Evolutionary conservation across 2,797 vertebrate genomes (phyloP).

Genomic region (Chaunax sp.): DNA sequence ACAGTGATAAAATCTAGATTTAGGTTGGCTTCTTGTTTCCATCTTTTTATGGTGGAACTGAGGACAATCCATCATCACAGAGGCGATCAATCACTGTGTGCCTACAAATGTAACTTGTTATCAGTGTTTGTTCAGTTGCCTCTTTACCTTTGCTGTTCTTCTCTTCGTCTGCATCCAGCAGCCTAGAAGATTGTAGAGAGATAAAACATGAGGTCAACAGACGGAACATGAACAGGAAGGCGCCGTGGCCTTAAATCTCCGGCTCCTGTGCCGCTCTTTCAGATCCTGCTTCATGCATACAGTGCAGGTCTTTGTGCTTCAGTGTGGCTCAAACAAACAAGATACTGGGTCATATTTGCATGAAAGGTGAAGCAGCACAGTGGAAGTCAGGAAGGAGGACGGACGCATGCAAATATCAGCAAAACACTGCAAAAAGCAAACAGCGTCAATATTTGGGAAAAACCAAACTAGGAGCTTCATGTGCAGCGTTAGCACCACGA

Average conservation of each 20-base stretch:
- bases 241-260: not conserved
- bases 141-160: constrained; percentile 73
- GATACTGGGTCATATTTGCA: constrained; percentile 56
- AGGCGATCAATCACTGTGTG: constrained; percentile 33
- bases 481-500: too few species aligned
- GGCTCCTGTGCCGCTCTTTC: not conserved
- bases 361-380: constrained; percentile 37
- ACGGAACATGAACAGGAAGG: constrained; percentile 22
- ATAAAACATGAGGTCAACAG: constrained; percentile 34
- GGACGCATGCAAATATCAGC: constrained; percentile 62
- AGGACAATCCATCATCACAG: constrained; percentile 56
- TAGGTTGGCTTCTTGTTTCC: not conserved
- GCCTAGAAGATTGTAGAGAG: constrained; percentile 45
- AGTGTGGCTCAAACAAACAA: constrained; percentile 10
- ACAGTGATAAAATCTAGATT: constrained; percentile 9
- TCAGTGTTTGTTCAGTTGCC: too few species aligned
- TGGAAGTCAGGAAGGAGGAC: constrained; percentile 13
- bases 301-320: constrained; percentile 21
- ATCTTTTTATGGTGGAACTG: not conserved
- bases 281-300: constrained; percentile 13
- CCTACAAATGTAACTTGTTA: too few species aligned
- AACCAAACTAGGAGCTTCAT: constrained; percentile 13
- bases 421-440: constrained; percentile 46
- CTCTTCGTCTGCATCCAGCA: constrained; percentile 67
- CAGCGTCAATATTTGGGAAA: not conserved